A percentile compares a stretch with the other conserved stretches of the same genome.
Evolutionary conservation across 2,888 invertebrate genomes (phyloP).

Genomic region (Willowsia nigromaculata): DNA sequence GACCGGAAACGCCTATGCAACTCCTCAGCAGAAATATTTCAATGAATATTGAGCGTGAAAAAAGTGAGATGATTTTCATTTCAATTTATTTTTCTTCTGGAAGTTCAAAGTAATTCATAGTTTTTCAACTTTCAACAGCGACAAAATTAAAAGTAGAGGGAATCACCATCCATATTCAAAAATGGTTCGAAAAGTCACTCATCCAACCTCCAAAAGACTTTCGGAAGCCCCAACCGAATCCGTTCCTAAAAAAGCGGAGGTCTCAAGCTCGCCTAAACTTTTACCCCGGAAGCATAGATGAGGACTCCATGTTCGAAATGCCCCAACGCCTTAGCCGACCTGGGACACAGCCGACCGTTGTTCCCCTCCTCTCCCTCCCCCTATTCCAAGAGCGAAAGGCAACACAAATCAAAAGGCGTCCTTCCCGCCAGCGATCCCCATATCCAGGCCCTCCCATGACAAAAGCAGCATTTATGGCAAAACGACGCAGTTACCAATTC

Average conservation of each 20-base stretch:
- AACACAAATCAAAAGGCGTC: not conserved
- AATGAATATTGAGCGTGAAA: not conserved
- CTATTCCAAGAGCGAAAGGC: no score
- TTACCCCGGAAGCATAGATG: not conserved
- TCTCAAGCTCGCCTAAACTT: not conserved
- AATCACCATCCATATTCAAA: not conserved
- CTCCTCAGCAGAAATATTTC: not conserved
- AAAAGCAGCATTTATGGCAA: not conserved
- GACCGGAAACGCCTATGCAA: conserved; percentile 4
- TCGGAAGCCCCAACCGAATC: not conserved
- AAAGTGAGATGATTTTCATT: no score
- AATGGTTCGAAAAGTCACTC: not conserved
- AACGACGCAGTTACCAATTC: not conserved
- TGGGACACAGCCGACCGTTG: no score
- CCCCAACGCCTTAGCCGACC: no score
- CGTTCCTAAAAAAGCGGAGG: not conserved
- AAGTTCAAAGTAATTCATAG: not conserved
- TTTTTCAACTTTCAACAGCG: not conserved
- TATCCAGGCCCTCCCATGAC: not conserved
- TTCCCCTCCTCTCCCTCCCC: no score
- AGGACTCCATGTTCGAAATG: not conserved
- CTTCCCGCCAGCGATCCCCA: not conserved
- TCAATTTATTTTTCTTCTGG: no score
- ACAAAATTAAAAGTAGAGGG: not conserved
- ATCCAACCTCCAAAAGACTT: not conserved